Base-by-base conservation (phyloP, 2,113 vertebrate genomes). In the Callionymus lyra region DNA sequence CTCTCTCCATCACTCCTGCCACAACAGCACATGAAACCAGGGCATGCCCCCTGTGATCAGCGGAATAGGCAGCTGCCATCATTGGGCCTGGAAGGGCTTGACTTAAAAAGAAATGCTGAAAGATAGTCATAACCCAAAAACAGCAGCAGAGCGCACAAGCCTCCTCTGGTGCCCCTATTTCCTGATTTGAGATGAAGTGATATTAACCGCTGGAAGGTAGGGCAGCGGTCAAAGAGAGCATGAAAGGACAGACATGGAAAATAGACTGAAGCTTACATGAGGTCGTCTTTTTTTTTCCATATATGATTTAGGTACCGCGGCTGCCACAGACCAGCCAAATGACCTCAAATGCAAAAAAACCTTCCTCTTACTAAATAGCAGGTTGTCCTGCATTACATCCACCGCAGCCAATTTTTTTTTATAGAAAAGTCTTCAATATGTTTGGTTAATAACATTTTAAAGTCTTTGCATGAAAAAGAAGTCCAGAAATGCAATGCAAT, bases 21-120 rank as follows among this genome's bases (percentile, higher is more conserved):
- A 81, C 70, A 83, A 73, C 75, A 76, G 64, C 71, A 72, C 64
- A 77, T 72, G 69, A 83, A 87, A 85, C 77, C 82, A 85, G 84
- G 81, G 83, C 83, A 82, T 77, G 80, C 78, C 82, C 79, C 83
- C 66, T 81, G 82, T 83, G 83, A 82, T 72, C 64, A 70, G 51
- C 43, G 56, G 59, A 80, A 82, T 77, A 83, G 76, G 69, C 75
- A 79, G 64, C 72, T 63, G 63, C 68, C 76, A 76, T 68, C 56
- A 81, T 74, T 72, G 56, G 69, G 67, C 71, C 70, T 74, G 68
- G 62, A 74, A 81, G 72, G 72, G 70, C 63, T 62, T 51, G 76
- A 81, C 77, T 78, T 80, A 68, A 72, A 79, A 78, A 72, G 65
- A 80, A 74, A 73, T 77, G 63, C 45, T 37, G 65, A 68, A 59